Evolutionary conservation across 2,797 vertebrate genomes (phyloP).

Genomic region (Gymnothorax javanicus): DNA sequence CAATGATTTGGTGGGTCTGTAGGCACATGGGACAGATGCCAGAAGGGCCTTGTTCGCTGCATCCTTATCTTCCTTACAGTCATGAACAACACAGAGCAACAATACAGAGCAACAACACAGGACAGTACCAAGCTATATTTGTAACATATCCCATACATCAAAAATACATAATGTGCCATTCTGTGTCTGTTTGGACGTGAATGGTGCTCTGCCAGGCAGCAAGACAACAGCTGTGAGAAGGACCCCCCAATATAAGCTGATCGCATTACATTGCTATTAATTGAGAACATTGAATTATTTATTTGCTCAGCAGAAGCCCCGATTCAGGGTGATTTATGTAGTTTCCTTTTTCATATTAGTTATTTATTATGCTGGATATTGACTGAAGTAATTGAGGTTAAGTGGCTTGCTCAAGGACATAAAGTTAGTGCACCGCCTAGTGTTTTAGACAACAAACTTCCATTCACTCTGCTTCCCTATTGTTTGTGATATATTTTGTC

Average conservation of each 20-base stretch:
- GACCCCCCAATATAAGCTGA: background rate
- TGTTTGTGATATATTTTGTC: background rate
- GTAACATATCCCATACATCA: background rate
- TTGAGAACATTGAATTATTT: background rate
- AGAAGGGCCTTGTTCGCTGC: background rate
- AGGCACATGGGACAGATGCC: background rate
- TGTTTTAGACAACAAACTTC: background rate
- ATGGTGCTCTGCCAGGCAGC: background rate
- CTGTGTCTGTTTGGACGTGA: background rate
- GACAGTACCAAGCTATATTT: background rate
- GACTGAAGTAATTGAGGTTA: conserved; percentile 15
- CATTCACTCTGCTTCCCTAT: background rate
- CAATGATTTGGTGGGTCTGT: background rate
- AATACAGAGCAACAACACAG: background rate
- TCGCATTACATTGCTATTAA: conserved; percentile 3
- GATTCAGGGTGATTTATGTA: background rate
- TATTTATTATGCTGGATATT: conserved; percentile 13
- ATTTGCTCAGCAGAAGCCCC: background rate
- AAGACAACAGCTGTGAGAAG: background rate
- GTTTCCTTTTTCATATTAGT: background rate
- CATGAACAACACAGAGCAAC: background rate
- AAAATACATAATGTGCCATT: background rate
- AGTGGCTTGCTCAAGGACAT: background rate
- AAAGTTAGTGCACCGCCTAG: background rate
- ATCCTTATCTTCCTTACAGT: background rate